phyloP scores from a whole-genome alignment of 2,797 vertebrate genomes.

The Euphonia xanthogaster region DNA sequence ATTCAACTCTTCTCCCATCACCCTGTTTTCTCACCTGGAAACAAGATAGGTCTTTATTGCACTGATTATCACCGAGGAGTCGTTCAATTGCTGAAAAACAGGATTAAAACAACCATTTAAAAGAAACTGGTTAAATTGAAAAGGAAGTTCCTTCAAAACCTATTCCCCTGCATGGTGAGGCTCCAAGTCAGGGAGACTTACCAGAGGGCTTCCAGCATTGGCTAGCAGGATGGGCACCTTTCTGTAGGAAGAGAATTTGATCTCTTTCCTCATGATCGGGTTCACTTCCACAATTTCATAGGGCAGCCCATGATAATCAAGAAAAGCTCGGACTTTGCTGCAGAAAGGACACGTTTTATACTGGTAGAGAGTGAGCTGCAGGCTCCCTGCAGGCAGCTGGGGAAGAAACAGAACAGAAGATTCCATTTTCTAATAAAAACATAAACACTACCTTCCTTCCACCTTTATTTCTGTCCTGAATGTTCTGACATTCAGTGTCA shows the following conservation, averaged over 20 bases:
- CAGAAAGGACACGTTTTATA: slow-evolving; percentile 99
- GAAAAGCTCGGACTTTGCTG: slow-evolving; percentile 94
- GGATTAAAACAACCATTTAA: neutral
- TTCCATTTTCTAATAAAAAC: neutral
- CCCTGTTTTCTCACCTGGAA: slow-evolving; percentile 78
- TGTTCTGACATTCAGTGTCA: neutral
- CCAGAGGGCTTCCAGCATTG: slow-evolving; percentile 76
- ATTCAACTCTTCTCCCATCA: neutral
- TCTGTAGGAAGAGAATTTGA: slow-evolving; percentile 94
- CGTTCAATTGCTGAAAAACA: slow-evolving; percentile 89
- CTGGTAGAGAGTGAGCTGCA: slow-evolving; percentile 90
- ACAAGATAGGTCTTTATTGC: slow-evolving; percentile 87
- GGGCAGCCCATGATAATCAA: slow-evolving; percentile 89
- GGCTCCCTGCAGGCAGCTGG: slow-evolving; percentile 59
- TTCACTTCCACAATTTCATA: slow-evolving; percentile 96
- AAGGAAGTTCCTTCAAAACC: neutral
- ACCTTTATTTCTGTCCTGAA: neutral
- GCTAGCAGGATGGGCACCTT: slow-evolving; percentile 95
- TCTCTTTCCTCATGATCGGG: slow-evolving; percentile 90
- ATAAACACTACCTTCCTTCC: neutral
- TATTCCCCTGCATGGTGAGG: neutral
- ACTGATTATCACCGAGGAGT: slow-evolving; percentile 96
- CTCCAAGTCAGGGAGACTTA: slow-evolving; percentile 65
- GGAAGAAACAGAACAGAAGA: neutral
- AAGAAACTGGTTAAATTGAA: neutral